Percentiles rank a stretch among this genome's conserved stretches.
These are phyloP conservation scores for Catamblyrhynchus diadema DNA, from an alignment of 2,797 vertebrate genomes.

Conservation along the genomic window DNA sequence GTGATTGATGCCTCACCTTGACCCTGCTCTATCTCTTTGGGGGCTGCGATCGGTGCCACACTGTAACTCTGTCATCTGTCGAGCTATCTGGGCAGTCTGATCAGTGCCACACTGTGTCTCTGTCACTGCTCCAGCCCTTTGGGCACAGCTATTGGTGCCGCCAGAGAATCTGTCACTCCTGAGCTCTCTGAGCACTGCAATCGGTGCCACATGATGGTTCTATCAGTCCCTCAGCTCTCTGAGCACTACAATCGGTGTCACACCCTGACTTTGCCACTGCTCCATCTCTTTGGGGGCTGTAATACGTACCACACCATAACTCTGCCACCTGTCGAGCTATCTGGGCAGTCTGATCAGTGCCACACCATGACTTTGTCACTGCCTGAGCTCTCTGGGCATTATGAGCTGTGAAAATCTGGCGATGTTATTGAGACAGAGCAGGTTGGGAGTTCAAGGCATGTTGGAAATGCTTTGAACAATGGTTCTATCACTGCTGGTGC, in stretches of 20 bases:
- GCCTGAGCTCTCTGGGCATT: neutral
- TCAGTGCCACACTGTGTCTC: neutral
- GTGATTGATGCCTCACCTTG: too few relatives aligned
- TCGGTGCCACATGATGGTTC: too few relatives aligned
- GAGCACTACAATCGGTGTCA: too few relatives aligned
- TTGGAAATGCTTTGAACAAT: neutral
- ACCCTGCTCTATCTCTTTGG: too few relatives aligned
- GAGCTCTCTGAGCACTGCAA: too few relatives aligned
- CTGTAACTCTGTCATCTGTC: too few relatives aligned
- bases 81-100: neutral
- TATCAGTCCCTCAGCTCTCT: neutral
- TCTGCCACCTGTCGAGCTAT: too few relatives aligned
- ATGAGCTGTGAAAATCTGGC: neutral
- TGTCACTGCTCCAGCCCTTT: neutral
- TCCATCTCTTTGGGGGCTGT: neutral
- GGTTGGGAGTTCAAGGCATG: fast-evolving
- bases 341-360: neutral
- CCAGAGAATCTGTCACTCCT: neutral
- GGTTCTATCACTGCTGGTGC: too few relatives aligned
- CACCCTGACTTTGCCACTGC: neutral
- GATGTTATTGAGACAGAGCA: fast-evolving
- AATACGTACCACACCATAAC: neutral
- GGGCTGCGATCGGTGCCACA: too few relatives aligned
- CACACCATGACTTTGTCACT: neutral
- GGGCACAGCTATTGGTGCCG: neutral